Evolutionary conservation across 37 sponge, comb jelly and placozoan species (phyloP).

Genomic region (Spongilla lacustris): DNA sequence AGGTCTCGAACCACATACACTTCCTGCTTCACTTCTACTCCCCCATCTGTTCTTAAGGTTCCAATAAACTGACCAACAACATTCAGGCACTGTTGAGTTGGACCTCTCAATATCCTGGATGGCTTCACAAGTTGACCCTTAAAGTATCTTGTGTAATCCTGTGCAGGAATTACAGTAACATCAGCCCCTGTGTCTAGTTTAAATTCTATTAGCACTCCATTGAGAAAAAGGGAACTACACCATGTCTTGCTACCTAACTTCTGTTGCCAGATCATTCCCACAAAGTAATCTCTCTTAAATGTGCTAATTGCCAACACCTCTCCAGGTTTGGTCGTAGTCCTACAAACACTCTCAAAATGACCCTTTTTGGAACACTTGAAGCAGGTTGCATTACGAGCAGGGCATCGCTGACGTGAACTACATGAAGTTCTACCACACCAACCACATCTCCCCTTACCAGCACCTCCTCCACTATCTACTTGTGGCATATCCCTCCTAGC

Average conservation of each 20-base stretch:
- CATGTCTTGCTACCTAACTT: not conserved
- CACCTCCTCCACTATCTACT: too few species aligned
- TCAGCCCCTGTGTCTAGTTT: constrained; percentile 31
- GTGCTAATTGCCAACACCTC: too few species aligned
- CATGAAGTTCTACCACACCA: too few species aligned
- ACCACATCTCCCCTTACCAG: too few species aligned
- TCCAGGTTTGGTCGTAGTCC: too few species aligned
- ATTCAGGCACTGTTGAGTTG: not conserved
- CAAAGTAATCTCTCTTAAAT: too few species aligned
- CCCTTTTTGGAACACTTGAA: too few species aligned
- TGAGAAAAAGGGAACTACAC: not conserved
- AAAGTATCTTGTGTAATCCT: not conserved
- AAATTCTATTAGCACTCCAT: not conserved
- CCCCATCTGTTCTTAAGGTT: not conserved
- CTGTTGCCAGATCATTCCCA: too few species aligned
- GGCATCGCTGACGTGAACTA: too few species aligned
- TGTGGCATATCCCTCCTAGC: too few species aligned
- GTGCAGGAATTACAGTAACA: not conserved
- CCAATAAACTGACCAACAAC: constrained; percentile 3
- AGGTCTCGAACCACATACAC: constrained; percentile 7
- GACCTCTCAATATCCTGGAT: constrained; percentile 5
- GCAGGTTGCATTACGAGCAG: too few species aligned
- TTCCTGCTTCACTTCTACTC: not conserved
- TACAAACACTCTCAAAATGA: too few species aligned
- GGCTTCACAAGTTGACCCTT: not conserved